A percentile compares a stretch with the other conserved stretches of the same genome.
Evolutionary conservation across 2,888 invertebrate species (phyloP).

Genomic region (Hemithea aestivaria): DNA sequence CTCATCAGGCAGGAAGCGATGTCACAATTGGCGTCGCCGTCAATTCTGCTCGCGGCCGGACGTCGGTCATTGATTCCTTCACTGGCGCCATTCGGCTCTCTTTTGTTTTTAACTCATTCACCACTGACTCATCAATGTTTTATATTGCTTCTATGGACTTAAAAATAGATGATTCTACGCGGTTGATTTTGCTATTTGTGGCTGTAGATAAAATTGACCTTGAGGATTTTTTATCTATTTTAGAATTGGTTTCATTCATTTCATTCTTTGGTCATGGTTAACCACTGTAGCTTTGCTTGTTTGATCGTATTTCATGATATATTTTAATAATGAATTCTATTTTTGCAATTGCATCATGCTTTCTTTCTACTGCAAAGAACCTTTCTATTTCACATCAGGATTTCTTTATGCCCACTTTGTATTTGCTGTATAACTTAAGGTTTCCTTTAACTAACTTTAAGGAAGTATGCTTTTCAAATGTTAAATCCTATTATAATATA

Average conservation of each 20-base stretch:
- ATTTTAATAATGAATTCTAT: no score
- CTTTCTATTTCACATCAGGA: no score
- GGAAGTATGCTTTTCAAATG: no score
- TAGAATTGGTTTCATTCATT: no score
- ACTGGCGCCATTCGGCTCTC: constrained; percentile 60
- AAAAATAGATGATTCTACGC: constrained; percentile 13
- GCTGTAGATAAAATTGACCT: constrained; percentile 11
- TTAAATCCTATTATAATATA: no score
- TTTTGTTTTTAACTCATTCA: constrained; percentile 43
- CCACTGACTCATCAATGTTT: constrained; percentile 18
- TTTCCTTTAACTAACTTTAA: no score
- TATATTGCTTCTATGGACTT: constrained; percentile 10
- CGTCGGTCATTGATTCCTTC: constrained; percentile 72
- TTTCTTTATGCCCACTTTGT: no score
- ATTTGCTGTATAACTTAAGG: no score
- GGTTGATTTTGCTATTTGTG: constrained; percentile 21
- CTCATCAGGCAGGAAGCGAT: constrained; percentile 62
- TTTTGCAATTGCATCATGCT: no score
- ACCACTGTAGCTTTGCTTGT: constrained; percentile 1
- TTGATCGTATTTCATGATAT: background rate
- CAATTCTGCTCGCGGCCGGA: constrained; percentile 71
- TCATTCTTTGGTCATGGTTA: constrained; percentile 6
- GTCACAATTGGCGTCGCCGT: constrained; percentile 71
- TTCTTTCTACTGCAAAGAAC: no score
- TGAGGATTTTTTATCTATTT: constrained; percentile 19